Evolutionary conservation across 1,140 invertebrate species (phyloP), one percentile per base, ranked within the genome.

Genomic region (Gerris buenoi): DNA sequence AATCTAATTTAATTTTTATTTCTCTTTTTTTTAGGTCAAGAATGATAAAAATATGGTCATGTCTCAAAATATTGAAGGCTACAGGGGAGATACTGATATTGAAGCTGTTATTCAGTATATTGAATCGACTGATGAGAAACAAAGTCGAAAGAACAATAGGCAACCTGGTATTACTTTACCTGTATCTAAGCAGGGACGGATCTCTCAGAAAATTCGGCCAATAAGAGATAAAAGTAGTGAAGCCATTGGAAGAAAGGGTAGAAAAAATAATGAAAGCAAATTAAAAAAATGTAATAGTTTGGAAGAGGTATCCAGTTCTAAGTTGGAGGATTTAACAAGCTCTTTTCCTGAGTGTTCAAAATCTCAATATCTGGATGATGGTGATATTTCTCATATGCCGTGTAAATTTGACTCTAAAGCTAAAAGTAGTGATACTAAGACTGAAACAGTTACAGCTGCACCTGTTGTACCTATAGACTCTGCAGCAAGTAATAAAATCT

Each of bases 261-360:
- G n/a, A 26, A 57, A 60, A 56, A 25, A 27, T 10, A 67, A 68
- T 46, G 64, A 67, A 63, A 62, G 59, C 27, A 57, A 67, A 67
- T 26, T 60, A 18, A 57, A 70, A 33, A 65, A 69, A 56, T 22
- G 68, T 64, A 72, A 68, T 62, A 73, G 71, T 62, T 62, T 88
- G 33, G 86, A 88, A 75, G 86, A 88, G 76, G 82, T 88, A 68
- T 86, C 85, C 1, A 83, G 83, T 65, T 84, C 83, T 15, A 87
- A 84, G 76, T 76, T 87, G 25, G 84, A 86, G 71, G 86, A 88
- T 73, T 78, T 86, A 62, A 85, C 83, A 13, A 62, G 68, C 28
- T 13, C 14, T 10, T 26, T 33, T 25, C 1, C 2, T 28, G 2
- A 57, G 2, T n/a, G 2, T 33, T 63, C 26, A 15, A 62, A 10